phyloP scores from a whole-genome alignment of 2,797 vertebrate genomes.

The Urocyon cinereoargenteus region DNA sequence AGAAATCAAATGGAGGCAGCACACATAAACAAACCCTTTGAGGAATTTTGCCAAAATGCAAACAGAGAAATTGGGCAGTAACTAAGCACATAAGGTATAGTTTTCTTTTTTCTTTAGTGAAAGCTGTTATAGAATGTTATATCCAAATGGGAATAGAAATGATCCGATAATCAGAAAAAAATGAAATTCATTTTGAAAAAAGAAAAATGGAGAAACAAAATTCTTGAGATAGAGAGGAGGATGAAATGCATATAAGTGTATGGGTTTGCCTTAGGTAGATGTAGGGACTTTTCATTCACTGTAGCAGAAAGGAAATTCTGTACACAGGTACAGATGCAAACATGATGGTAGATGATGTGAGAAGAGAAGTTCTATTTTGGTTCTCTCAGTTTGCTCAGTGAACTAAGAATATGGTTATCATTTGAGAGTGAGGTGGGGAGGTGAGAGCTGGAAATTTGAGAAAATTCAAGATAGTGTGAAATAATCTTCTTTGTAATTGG shows the following conservation, averaged over 20 bases:
- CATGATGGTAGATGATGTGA: not conserved
- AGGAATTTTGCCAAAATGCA: slow-evolving; percentile 48
- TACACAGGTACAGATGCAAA: not conserved
- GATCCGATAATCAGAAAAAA: not conserved
- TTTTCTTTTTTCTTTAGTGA: not conserved
- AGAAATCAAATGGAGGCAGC: not conserved
- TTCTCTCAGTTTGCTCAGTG: not conserved
- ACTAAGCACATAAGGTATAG: not conserved
- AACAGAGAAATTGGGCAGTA: not conserved
- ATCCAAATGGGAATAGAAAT: slow-evolving; percentile 18
- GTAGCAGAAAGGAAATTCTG: not conserved
- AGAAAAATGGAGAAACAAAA: not conserved
- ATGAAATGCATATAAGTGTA: not conserved
- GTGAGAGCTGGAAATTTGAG: not conserved
- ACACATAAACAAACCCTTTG: not conserved
- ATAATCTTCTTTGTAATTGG: not conserved
- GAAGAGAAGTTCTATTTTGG: not conserved
- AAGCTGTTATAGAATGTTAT: not conserved
- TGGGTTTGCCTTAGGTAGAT: not conserved
- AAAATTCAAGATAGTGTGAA: not conserved
- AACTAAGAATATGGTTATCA: not conserved
- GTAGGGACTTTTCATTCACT: not conserved
- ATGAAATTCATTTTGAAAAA: not conserved
- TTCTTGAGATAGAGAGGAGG: not conserved
- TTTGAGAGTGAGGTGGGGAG: not conserved